Percentiles rank a stretch among this genome's conserved stretches.
Evolutionary conservation across 64 coral and sea anemone genomes (phyloP).

Genomic region (Actinia tenebrosa): DNA sequence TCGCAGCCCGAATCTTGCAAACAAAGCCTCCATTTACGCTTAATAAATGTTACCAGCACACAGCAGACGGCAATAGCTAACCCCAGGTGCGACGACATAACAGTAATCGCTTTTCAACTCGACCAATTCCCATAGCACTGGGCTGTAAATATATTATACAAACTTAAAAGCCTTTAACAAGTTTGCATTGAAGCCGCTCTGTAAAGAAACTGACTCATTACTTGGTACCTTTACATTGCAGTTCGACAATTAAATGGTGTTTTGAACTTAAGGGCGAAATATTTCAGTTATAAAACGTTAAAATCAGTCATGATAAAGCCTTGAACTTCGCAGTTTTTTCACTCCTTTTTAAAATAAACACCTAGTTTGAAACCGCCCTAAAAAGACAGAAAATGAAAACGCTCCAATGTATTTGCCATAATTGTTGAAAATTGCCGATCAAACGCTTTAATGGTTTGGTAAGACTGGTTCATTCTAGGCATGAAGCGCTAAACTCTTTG

Average conservation of each 20-base stretch:
- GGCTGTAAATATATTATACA: neutral
- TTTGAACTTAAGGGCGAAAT: neutral
- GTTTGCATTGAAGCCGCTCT: neutral
- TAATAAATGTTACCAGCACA: neutral
- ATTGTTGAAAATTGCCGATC: no score
- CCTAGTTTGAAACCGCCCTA: no score
- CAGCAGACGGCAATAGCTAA: neutral
- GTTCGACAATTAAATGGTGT: neutral
- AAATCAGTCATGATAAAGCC: neutral
- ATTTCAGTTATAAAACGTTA: neutral
- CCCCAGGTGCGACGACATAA: neutral
- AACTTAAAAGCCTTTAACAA: neutral
- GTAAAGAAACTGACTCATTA: neutral
- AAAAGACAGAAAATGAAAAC: no score
- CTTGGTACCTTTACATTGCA: neutral
- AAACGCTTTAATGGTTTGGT: no score
- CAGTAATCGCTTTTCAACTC: neutral
- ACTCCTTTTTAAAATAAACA: no score
- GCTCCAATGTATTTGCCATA: no score
- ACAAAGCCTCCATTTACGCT: neutral
- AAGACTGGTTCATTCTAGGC: neutral
- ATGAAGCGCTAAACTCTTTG: neutral
- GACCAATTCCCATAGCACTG: neutral
- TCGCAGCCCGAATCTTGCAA: neutral
- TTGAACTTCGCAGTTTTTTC: no score